These are phyloP conservation scores for Girardinus metallicus DNA, from an alignment of 2,797 vertebrate genomes.

Conservation along the genomic window DNA sequence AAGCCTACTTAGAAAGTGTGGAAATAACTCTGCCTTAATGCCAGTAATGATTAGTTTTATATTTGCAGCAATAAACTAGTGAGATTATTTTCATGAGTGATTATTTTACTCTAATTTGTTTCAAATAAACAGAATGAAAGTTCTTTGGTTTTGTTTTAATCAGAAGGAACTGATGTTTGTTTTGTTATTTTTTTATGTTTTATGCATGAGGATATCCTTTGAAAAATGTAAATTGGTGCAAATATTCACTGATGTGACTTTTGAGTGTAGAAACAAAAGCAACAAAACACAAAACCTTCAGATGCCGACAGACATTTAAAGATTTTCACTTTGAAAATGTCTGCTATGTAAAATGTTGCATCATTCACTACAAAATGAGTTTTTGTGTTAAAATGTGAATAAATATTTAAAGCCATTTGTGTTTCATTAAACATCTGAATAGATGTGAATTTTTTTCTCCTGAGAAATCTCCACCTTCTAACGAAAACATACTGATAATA, in stretches of 20 bases:
- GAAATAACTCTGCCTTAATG: not conserved
- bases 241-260: not conserved
- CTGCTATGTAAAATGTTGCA: slow-evolving; percentile 24
- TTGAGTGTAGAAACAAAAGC: not conserved
- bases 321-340: not conserved
- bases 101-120: not conserved
- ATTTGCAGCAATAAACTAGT: not conserved
- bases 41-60: not conserved
- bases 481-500: too few relatives aligned
- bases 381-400: slow-evolving; percentile 42
- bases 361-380: slow-evolving; percentile 14
- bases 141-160: slow-evolving; percentile 10
- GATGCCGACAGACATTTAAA: not conserved
- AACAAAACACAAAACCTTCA: not conserved
- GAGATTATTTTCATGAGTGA: not conserved
- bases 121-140: not conserved
- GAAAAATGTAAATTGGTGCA: not conserved
- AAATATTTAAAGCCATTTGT: slow-evolving; percentile 45
- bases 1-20: not conserved
- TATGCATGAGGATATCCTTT: slow-evolving; percentile 46
- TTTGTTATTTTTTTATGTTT: slow-evolving; percentile 31
- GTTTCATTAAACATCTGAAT: not conserved
- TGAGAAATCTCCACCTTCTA: not conserved
- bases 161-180: not conserved
- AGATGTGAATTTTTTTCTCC: not conserved